Conservation (phyloP, 2,113 vertebrate species). For the Serilophus lunatus region DNA sequence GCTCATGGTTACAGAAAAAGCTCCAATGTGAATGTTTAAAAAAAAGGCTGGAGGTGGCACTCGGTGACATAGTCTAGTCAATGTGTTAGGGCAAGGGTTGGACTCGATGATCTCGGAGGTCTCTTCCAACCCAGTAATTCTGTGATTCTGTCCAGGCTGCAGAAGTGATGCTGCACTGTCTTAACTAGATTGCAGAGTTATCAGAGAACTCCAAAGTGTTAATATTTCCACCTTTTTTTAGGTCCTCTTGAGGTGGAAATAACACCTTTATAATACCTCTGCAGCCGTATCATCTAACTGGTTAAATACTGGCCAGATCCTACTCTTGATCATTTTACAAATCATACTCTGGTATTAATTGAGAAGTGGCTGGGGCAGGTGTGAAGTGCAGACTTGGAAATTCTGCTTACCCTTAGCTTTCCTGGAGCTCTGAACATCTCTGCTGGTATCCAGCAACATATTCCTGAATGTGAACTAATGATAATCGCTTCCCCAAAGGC, state of each 20-base stretch:
- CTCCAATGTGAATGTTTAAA: background rate
- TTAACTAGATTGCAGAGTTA: background rate
- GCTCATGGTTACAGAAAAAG: background rate
- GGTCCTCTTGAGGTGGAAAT: background rate
- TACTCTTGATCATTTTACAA: background rate
- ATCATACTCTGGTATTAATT: background rate
- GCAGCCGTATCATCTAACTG: background rate
- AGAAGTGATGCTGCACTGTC: background rate
- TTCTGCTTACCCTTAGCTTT: background rate
- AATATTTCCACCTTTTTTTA: background rate
- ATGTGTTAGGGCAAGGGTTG: too few species aligned
- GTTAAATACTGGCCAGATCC: background rate
- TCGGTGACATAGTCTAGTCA: too few species aligned
- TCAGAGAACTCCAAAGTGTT: background rate
- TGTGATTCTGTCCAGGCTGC: background rate
- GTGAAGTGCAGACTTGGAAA: background rate
- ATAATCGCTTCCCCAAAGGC: background rate
- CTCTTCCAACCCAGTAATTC: too few species aligned
- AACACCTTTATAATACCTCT: background rate
- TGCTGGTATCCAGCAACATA: background rate
- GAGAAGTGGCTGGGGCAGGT: background rate
- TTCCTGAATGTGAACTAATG: background rate
- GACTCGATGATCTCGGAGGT: too few species aligned
- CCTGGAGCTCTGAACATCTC: background rate
- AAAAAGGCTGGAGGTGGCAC: too few species aligned